A percentile compares a stretch with the other conserved stretches of the same genome.
Evolutionary conservation across 2,888 invertebrate genomes (phyloP).

Genomic region (Epsilonema sp.): DNA sequence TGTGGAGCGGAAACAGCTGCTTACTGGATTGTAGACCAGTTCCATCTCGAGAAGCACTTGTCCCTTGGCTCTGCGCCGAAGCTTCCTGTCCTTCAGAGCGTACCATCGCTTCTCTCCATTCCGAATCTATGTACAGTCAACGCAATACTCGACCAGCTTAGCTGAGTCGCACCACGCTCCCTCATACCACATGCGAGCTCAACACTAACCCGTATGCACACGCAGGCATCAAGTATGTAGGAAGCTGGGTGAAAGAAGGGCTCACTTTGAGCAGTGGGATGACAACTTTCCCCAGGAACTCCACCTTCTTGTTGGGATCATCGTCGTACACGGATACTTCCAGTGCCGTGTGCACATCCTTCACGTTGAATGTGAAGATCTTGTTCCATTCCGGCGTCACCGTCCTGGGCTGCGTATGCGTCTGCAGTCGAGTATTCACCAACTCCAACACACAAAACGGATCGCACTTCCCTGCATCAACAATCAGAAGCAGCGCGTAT

Average conservation of each 20-base stretch:
- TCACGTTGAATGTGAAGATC: conserved; percentile 68
- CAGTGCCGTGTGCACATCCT: conserved; percentile 78
- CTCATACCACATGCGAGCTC: too few relatives aligned
- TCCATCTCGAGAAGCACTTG: too few relatives aligned
- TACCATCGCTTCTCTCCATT: conserved; percentile 89
- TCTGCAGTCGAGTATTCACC: conserved; percentile 78
- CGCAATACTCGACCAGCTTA: too few relatives aligned
- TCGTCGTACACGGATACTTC: conserved; percentile 94
- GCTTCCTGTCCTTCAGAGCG: conserved; percentile 80
- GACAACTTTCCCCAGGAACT: conserved; percentile 77
- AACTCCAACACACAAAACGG: conserved; percentile 92
- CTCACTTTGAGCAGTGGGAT: conserved; percentile 62
- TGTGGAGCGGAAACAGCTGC: too few relatives aligned
- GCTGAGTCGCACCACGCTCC: too few relatives aligned
- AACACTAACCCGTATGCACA: too few relatives aligned
- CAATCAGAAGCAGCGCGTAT: too few relatives aligned
- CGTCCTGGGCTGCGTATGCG: conserved; percentile 96
- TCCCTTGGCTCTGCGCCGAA: conserved; percentile 72
- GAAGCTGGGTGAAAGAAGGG: too few relatives aligned
- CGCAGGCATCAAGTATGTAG: too few relatives aligned
- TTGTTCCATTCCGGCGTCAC: conserved; percentile 91
- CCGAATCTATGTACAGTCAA: too few relatives aligned
- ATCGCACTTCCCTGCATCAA: conserved; percentile 78
- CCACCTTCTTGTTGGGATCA: conserved; percentile 78
- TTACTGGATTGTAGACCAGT: conserved; percentile 72